phyloP scores from a whole-genome alignment of 1,140 invertebrate species.

The Eueides isabella region DNA sequence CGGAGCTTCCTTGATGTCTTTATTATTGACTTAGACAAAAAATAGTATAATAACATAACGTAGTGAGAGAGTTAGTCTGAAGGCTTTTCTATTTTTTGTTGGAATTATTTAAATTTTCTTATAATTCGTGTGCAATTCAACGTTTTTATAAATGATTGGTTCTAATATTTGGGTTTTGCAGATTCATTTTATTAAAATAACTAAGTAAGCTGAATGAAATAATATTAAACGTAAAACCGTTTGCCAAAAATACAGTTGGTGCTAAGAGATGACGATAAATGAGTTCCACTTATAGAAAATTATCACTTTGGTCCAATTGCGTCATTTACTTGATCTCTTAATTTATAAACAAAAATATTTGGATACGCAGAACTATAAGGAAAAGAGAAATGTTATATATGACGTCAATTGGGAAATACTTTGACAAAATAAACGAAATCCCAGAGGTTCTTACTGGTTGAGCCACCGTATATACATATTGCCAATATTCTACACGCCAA shows the following conservation, averaged over 20 bases:
- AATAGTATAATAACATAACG: not conserved
- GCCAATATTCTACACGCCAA: not conserved
- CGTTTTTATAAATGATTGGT: not conserved
- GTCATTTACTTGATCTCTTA: conserved; percentile 14
- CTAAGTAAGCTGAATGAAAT: conserved; percentile 11
- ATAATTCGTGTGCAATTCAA: not conserved
- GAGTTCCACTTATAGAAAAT: conserved; percentile 34
- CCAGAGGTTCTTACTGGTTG: no score
- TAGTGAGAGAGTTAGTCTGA: not conserved
- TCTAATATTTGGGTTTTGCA: not conserved
- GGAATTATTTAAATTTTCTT: not conserved
- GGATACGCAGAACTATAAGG: conserved; percentile 3
- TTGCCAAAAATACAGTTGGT: conserved; percentile 31
- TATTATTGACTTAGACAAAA: conserved; percentile 3
- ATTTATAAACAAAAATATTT: conserved; percentile 1
- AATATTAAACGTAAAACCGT: conserved; percentile 13
- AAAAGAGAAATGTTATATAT: not conserved
- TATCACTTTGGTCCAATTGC: conserved; percentile 29
- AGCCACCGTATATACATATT: no score
- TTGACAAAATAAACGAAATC: not conserved
- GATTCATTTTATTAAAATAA: conserved; percentile 15
- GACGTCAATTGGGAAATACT: not conserved
- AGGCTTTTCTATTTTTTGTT: no score
- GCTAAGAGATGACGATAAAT: conserved; percentile 29
- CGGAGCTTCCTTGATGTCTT: conserved; percentile 4